Evolutionary conservation across 2,888 invertebrate species (phyloP).

Genomic region (Cylindroiulus punctatus): DNA sequence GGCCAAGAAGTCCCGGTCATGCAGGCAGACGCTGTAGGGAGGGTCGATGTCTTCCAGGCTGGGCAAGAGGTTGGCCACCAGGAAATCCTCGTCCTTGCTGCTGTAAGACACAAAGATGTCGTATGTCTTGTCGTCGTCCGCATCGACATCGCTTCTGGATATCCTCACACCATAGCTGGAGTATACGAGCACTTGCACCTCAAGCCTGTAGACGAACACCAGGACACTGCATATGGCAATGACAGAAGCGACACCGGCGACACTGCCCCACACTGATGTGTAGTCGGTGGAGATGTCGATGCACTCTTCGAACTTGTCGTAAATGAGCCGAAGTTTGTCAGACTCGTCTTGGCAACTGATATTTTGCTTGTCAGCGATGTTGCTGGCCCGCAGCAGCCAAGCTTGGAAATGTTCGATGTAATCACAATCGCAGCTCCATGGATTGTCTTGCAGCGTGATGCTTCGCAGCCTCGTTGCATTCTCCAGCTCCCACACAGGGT

Average conservation of each 20-base stretch:
- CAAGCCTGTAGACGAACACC: slow-evolving; percentile 37
- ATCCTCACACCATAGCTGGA: slow-evolving; percentile 44
- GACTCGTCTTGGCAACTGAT: neutral
- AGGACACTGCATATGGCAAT: slow-evolving; percentile 57
- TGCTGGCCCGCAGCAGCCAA: slow-evolving; percentile 74
- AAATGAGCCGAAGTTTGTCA: slow-evolving; percentile 72
- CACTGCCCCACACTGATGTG: neutral
- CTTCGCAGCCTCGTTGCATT: neutral
- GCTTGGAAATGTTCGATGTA: slow-evolving; percentile 76
- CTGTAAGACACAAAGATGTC: too few species aligned
- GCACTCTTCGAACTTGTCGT: neutral
- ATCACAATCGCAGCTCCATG: slow-evolving; percentile 51
- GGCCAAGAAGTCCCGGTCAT: too few species aligned
- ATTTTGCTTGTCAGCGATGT: too few species aligned
- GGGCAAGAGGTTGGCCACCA: too few species aligned
- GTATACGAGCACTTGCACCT: slow-evolving; percentile 56
- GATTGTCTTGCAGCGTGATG: neutral
- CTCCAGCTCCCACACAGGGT: neutral
- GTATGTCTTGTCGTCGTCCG: too few species aligned
- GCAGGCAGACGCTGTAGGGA: too few species aligned
- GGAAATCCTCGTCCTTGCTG: too few species aligned
- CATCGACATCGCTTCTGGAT: too few species aligned
- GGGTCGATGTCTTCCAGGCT: too few species aligned
- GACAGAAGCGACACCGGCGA: slow-evolving; percentile 44
- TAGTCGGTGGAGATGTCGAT: neutral